phyloP scores from a whole-genome alignment of 2,797 vertebrate genomes.

The Amblyopsis hoosieri region DNA sequence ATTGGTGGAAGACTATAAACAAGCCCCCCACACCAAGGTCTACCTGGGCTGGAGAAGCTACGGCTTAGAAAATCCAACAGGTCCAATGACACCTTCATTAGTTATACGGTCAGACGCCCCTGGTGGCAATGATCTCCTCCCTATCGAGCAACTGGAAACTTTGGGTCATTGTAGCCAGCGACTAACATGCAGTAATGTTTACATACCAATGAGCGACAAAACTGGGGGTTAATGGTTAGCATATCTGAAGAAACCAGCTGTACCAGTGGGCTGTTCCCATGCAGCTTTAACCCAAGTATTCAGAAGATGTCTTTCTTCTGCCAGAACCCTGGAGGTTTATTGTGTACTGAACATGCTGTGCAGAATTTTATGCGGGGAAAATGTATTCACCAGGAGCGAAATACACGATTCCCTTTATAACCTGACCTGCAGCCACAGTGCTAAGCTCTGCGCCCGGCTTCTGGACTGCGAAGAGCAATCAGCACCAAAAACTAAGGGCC shows the following conservation, averaged over 20 bases:
- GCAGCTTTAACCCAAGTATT: background rate
- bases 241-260: background rate
- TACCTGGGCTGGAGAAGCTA: conserved; percentile 44
- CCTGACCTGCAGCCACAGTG: conserved; percentile 10
- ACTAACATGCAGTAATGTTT: conserved; percentile 67
- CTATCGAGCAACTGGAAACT: conserved; percentile 72
- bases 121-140: conserved; percentile 55
- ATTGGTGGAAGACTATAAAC: conserved; percentile 49
- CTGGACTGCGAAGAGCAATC: conserved; percentile 48
- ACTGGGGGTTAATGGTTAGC: conserved; percentile 30
- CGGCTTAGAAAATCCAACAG: conserved; percentile 52
- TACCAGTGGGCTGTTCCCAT: background rate
- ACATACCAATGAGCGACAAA: conserved; percentile 64
- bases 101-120: conserved; percentile 57
- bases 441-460: conserved; percentile 20
- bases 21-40: conserved; percentile 48
- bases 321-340: background rate
- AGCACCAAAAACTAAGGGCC: conserved; percentile 41
- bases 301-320: background rate
- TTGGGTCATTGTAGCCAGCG: conserved; percentile 66
- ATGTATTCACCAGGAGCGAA: no score
- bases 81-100: conserved; percentile 70
- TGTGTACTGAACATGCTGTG: background rate
- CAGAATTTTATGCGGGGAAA: no score
- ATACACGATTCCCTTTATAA: background rate